Base-by-base conservation (phyloP, 2,888 invertebrate species). In the Encarsia formosa region DNA sequence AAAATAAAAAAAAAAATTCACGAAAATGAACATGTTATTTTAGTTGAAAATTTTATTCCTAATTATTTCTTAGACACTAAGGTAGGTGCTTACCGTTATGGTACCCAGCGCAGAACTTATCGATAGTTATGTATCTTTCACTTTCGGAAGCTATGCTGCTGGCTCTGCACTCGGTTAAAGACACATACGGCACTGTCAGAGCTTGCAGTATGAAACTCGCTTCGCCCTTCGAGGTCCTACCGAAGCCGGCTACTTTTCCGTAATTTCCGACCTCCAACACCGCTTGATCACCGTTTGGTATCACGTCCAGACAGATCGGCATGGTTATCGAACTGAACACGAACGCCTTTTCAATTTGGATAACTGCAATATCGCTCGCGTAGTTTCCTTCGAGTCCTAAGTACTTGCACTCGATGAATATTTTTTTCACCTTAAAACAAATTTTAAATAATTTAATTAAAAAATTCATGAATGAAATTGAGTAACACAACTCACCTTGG, bases 21-120 rank as follows among this genome's bases (percentile, higher is more conserved):
- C n/a, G n/a, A n/a, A n/a, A n/a, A n/a, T n/a, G n/a, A n/a, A n/a
- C n/a, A n/a, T n/a, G n/a, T n/a, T n/a, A n/a, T n/a, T n/a, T n/a
- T n/a, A n/a, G n/a, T n/a, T n/a, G n/a, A n/a, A n/a, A n/a, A n/a
- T n/a, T n/a, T n/a, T n/a, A n/a, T n/a, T 26, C 8, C 8, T 40
- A 16, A 49, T 15, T 42, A 20, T 26, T 44, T 22, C 3, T 42
- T 11, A 40, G 42, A 42, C 45, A 6, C 20, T 23, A 44, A 37
- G 9, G 49, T 6, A n/a, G 44, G 22, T 29, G 62, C 65, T 52
- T 58, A 73, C 74, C 74, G 57, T 75, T 74, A n/a, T 57, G 63
- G 39, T 69, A 73, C 4, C 75, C 75, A 18, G 74, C 74, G 49
- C 75, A 75, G 57, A 75, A 72, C 56, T 75, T 75, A 46, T 74